Percentiles rank a stretch among this genome's conserved stretches.
Conservation (phyloP, 2,797 vertebrate species). For the Triplophysa yarkandensis region DNA sequence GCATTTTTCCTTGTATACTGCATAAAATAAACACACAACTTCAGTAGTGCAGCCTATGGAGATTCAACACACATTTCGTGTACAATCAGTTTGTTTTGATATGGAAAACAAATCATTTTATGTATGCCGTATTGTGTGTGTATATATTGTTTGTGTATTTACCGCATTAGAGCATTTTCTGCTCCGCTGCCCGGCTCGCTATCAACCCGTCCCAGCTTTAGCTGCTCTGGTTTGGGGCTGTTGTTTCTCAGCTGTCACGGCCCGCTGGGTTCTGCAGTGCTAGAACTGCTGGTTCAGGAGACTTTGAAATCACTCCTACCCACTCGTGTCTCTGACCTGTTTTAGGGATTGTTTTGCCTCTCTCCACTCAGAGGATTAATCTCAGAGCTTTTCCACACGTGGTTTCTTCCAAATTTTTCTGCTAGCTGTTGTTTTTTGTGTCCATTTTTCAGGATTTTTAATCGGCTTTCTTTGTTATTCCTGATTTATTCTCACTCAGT, state of each 20-base stretch:
- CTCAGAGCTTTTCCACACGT: slow-evolving; percentile 30
- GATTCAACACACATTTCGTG: not conserved
- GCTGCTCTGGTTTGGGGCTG: slow-evolving; percentile 36
- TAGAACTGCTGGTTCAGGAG: slow-evolving; percentile 52
- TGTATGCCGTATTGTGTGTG: not conserved
- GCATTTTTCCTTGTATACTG: not conserved
- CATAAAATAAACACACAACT: too few species aligned
- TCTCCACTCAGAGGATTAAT: slow-evolving; percentile 46
- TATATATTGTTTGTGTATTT: slow-evolving; percentile 5
- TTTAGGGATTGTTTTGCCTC: slow-evolving; percentile 22
- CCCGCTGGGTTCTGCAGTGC: slow-evolving; percentile 45
- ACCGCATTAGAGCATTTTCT: not conserved
- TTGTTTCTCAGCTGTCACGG: slow-evolving; percentile 44
- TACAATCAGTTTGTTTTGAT: not conserved
- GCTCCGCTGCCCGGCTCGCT: not conserved
- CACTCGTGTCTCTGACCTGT: slow-evolving; percentile 32
- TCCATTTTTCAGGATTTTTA: not conserved
- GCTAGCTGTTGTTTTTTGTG: slow-evolving; percentile 6
- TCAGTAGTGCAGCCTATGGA: too few species aligned
- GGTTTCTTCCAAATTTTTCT: slow-evolving; percentile 54
- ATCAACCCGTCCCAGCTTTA: not conserved
- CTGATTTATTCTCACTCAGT: slow-evolving; percentile 34
- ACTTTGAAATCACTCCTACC: slow-evolving; percentile 37
- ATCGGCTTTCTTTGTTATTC: not conserved
- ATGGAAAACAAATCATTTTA: not conserved